Evolutionary conservation across 2,888 invertebrate genomes (phyloP).

Genomic region (Chrysina gloriosa): DNA sequence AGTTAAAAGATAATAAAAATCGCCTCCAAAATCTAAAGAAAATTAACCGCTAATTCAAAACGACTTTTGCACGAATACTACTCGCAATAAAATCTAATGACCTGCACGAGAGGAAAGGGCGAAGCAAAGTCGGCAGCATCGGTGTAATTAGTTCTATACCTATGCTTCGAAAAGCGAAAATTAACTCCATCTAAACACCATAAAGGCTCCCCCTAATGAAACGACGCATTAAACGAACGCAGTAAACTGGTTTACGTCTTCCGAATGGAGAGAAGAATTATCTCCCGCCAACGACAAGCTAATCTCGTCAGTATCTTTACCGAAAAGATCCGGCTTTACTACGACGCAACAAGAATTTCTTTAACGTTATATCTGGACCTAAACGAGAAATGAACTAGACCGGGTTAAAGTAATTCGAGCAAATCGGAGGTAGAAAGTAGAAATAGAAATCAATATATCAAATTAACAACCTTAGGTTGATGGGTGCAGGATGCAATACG

Average conservation of each 20-base stretch:
- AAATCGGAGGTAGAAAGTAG: conserved; percentile 39
- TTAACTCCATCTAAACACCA: conserved; percentile 20
- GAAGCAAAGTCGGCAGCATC: not conserved
- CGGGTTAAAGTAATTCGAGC: too few relatives aligned
- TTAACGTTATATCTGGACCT: too few relatives aligned
- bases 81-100: conserved; percentile 6
- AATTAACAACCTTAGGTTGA: conserved; percentile 52
- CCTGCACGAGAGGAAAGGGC: not conserved
- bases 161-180: conserved; percentile 12
- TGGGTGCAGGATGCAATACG: conserved; percentile 51
- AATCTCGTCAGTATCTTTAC: conserved; percentile 20
- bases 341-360: too few relatives aligned
- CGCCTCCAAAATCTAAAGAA: too few relatives aligned
- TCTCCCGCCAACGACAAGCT: conserved; percentile 20
- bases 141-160: conserved; percentile 21
- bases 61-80: not conserved
- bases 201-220: conserved; percentile 28
- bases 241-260: conserved; percentile 24
- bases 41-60: too few relatives aligned
- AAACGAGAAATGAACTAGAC: too few relatives aligned
- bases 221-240: conserved; percentile 9
- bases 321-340: not conserved
- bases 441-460: too few relatives aligned
- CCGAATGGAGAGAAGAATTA: conserved; percentile 29
- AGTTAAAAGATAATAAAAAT: too few relatives aligned